These are phyloP conservation scores for Prionace glauca DNA, from an alignment of 2,797 vertebrate genomes.

Conservation along the genomic window DNA sequence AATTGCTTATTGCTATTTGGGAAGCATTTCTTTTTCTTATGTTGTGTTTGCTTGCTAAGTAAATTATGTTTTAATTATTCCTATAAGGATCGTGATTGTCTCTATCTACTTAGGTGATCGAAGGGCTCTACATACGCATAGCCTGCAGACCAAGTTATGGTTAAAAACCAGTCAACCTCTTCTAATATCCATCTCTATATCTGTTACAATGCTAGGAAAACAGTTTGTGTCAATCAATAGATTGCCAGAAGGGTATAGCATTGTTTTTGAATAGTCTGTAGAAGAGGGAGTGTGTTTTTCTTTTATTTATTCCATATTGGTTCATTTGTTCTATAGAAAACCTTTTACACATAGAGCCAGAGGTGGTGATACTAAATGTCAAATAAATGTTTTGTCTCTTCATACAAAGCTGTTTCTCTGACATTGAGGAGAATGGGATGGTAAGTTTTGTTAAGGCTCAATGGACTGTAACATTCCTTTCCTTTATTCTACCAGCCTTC, in stretches of 20 bases:
- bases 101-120: background rate
- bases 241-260: conserved; percentile 11
- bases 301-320: conserved; percentile 11
- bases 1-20: background rate
- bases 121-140: background rate
- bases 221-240: conserved; percentile 22
- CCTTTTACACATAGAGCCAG: background rate
- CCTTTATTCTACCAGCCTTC: background rate
- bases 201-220: conserved; percentile 15
- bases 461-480: conserved; percentile 9
- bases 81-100: background rate
- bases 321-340: conserved; percentile 26
- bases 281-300: background rate
- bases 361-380: conserved; percentile 18
- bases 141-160: background rate
- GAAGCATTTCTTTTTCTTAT: background rate
- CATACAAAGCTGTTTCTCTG: conserved; percentile 11
- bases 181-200: background rate
- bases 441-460: conserved; percentile 21
- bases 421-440: background rate
- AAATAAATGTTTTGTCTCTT: conserved; percentile 32
- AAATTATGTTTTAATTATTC: background rate
- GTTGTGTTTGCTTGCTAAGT: background rate
- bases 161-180: background rate
- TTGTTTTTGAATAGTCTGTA: conserved; percentile 7